Percentiles rank a stretch among this genome's conserved stretches.
These are phyloP conservation scores for Pachyseris speciosa DNA, from an alignment of 64 coral and sea anemone genomes.

Conservation along the genomic window DNA sequence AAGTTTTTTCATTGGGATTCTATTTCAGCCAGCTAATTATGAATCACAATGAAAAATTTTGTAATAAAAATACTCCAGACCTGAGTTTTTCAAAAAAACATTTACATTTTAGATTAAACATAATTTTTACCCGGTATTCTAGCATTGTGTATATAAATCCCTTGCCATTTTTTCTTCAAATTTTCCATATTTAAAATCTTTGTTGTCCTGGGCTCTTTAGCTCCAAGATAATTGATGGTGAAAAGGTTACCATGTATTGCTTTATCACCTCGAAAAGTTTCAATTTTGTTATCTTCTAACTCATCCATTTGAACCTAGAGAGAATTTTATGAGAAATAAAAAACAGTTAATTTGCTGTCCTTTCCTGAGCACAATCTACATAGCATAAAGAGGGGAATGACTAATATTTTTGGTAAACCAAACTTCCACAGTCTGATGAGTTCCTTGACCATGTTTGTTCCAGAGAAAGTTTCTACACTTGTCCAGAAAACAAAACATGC, in stretches of 20 bases:
- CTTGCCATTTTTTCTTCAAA: background rate
- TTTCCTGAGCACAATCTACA: background rate
- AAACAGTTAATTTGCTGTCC: background rate
- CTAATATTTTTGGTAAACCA: too few species aligned
- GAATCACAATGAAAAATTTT: too few species aligned
- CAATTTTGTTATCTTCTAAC: slow-evolving; percentile 93
- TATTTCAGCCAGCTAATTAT: too few species aligned
- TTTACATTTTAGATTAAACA: background rate
- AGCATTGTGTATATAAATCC: background rate
- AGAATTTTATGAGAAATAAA: background rate
- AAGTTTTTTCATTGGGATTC: too few species aligned
- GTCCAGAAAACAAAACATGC: too few species aligned
- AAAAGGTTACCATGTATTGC: background rate
- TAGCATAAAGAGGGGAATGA: too few species aligned
- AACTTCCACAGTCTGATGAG: too few species aligned
- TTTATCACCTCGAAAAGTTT: slow-evolving; percentile 91
- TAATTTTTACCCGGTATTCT: background rate
- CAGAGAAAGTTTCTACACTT: too few species aligned
- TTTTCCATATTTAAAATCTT: background rate
- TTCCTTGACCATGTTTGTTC: too few species aligned
- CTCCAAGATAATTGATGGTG: background rate
- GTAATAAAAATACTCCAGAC: background rate
- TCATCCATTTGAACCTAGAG: slow-evolving; percentile 97
- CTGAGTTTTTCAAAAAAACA: background rate
- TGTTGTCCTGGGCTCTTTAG: background rate